Evolutionary conservation across 2,888 invertebrate genomes (phyloP).

Genomic region (Pherbina coryleti): DNA sequence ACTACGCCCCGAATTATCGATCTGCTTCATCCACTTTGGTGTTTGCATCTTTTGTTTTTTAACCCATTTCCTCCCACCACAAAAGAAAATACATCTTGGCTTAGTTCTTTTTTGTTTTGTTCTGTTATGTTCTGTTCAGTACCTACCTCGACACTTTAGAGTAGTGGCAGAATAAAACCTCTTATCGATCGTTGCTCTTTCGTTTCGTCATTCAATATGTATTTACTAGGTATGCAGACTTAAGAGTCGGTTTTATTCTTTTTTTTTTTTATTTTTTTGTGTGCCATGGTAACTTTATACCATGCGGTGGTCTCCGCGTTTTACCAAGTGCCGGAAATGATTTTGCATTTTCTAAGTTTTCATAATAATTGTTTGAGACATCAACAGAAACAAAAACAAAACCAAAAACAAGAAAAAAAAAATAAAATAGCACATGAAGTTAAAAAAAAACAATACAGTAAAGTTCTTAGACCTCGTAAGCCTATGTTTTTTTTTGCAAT

Average conservation of each 20-base stretch:
- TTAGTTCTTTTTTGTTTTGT: not conserved
- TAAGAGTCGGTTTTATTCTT: not conserved
- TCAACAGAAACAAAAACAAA: too few relatives aligned
- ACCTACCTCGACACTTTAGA: not conserved
- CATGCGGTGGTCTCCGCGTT: not conserved
- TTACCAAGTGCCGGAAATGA: conserved; percentile 4
- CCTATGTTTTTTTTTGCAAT: too few relatives aligned
- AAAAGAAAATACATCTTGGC: not conserved
- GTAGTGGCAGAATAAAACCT: not conserved
- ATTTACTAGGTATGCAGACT: not conserved
- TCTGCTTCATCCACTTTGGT: not conserved
- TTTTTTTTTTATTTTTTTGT: not conserved
- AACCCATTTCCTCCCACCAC: not conserved
- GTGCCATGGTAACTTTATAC: not conserved
- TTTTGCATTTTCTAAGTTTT: not conserved
- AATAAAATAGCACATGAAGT: too few relatives aligned
- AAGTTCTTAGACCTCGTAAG: too few relatives aligned
- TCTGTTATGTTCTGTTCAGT: not conserved
- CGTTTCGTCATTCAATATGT: conserved; percentile 15
- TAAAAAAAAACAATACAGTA: too few relatives aligned
- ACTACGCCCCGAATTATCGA: too few relatives aligned
- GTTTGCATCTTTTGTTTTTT: not conserved
- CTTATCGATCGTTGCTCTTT: conserved; percentile 20
- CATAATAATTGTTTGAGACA: too few relatives aligned
- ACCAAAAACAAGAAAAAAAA: too few relatives aligned